phyloP scores from a whole-genome alignment of 2,113 vertebrate species.

The Noturus placidus region DNA sequence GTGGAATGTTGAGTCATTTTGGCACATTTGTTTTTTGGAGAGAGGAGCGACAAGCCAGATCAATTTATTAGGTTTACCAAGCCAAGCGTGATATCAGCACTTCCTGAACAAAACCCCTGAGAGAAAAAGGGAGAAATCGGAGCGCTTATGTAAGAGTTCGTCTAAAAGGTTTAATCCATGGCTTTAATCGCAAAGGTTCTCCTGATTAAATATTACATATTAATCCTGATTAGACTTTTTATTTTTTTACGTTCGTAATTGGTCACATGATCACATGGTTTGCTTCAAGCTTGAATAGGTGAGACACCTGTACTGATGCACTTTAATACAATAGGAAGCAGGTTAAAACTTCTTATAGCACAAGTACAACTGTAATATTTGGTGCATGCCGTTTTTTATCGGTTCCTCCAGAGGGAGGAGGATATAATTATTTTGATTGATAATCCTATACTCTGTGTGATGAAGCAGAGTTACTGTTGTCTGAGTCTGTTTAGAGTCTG shows the following conservation, averaged over 20 bases:
- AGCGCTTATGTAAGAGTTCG: background rate
- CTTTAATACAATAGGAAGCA: background rate
- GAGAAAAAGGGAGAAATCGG: background rate
- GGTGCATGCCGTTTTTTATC: background rate
- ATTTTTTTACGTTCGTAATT: too few species aligned
- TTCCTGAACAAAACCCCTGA: conserved; percentile 8
- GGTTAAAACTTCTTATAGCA: background rate
- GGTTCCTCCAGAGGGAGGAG: background rate
- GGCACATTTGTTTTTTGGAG: background rate
- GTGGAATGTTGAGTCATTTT: conserved; percentile 11
- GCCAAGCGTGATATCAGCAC: conserved; percentile 13
- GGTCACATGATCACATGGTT: background rate
- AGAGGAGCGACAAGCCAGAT: background rate
- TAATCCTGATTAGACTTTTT: too few species aligned
- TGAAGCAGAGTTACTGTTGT: background rate
- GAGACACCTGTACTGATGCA: background rate
- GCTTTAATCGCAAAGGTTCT: background rate
- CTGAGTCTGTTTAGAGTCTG: too few species aligned
- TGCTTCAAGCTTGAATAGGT: background rate
- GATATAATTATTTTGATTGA: background rate
- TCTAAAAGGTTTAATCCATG: background rate
- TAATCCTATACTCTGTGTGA: background rate
- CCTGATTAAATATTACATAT: background rate
- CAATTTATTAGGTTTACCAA: background rate
- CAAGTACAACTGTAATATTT: background rate